Base-by-base conservation (phyloP, 2,113 vertebrate species). In the Actenoides hombroni region DNA sequence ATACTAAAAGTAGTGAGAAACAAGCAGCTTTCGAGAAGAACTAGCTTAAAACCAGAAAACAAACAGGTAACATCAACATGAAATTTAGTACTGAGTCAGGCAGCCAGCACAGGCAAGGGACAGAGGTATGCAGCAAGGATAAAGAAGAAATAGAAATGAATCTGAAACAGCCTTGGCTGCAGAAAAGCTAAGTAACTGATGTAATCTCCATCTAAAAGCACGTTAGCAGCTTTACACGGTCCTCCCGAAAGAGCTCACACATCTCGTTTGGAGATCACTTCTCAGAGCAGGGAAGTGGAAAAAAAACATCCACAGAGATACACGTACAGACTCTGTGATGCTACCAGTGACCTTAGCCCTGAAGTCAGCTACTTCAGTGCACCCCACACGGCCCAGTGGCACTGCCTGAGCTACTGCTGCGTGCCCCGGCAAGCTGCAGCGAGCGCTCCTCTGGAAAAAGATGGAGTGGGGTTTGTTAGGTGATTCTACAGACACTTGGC, bases 1-100 rank as follows among this genome's bases (percentile, higher is more conserved):
- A 93, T 94, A 86, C 90, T 74, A 59, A 63, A 73, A 88, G 48
- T 25, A 68, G 39, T 10, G 61, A 82, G 37, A 79, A 93, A 94
- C 71, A 94, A 90, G 24, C 59, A 67, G 70, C 40, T 94, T 86
- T 80, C 70, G 51, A 88, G 73, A 73, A 88, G 21, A 83, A 61
- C 6, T 44, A 37, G 20, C 40, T 92, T 44, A 69, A 54, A 49
- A 80, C 77, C 23, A 25, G 3, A 51, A 51, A 49, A 49, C 48
- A 31, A 18, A 4, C 20, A 77, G 71, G 33, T 57, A 86, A 57
- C 24, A 80, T 74, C 53, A 89, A 67, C 9, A 19, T 59, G 60
- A 94, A 80, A 83, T 79, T 63, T 26, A 82, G 53, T 56, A 44
- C 16, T 29, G 8, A 31, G 31, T 44, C 5, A 1, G 48, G 44